Conservation (phyloP, 23 tunicate genomes). For the Ascidia mentula region DNA sequence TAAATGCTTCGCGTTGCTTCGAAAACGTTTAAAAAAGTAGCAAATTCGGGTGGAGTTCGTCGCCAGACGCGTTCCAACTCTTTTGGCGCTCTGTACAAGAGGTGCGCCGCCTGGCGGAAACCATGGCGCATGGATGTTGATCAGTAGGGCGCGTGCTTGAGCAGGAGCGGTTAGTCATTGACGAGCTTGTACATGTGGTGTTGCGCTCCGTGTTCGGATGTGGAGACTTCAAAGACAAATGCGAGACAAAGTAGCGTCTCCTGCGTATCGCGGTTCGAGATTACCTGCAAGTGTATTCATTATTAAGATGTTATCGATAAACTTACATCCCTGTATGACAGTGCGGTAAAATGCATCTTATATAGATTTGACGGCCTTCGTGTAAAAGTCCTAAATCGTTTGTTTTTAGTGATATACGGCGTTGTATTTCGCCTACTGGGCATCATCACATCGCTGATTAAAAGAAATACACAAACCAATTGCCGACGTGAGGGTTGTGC, state of each 20-base stretch:
- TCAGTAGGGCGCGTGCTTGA: background rate
- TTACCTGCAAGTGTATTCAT: conserved; percentile 70
- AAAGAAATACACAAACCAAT: no score
- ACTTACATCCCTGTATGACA: no score
- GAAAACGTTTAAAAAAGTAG: background rate
- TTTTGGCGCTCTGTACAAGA: background rate
- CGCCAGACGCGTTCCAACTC: no score
- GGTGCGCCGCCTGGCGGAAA: background rate
- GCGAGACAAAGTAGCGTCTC: conserved; percentile 92
- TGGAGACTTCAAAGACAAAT: conserved; percentile 88
- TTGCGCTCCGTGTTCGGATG: conserved; percentile 94
- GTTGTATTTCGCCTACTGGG: no score
- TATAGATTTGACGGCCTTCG: no score
- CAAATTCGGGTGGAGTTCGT: background rate
- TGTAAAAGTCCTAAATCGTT: no score
- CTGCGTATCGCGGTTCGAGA: conserved; percentile 66
- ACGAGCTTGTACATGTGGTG: conserved; percentile 93
- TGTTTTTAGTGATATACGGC: no score
- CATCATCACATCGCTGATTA: no score
- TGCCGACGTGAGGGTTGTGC: no score
- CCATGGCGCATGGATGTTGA: background rate
- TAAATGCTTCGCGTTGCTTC: background rate
- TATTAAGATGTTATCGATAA: no score
- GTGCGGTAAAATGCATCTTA: no score
- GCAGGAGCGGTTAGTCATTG: conserved; percentile 45